phyloP scores from a whole-genome alignment of 2,113 vertebrate species.

The Pica pica region DNA sequence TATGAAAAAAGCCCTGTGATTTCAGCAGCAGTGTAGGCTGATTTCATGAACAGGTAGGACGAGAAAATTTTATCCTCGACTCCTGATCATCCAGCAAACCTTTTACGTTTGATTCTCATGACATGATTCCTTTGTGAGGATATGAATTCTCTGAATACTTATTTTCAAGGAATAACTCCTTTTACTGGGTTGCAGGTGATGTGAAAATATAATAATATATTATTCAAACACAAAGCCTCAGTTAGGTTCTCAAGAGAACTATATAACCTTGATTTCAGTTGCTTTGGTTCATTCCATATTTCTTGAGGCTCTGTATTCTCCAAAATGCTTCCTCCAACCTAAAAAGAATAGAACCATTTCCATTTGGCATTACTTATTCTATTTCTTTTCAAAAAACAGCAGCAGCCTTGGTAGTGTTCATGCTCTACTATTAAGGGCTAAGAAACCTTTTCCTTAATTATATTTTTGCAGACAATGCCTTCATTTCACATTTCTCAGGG shows the following conservation, averaged over 20 bases:
- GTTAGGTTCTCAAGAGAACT: not conserved
- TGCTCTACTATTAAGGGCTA: not conserved
- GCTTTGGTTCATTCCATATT: not conserved
- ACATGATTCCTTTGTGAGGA: not conserved
- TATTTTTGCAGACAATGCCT: conserved; percentile 12
- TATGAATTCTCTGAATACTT: conserved; percentile 4
- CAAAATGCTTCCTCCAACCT: not conserved
- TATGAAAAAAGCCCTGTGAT: not conserved
- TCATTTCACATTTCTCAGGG: conserved; percentile 33
- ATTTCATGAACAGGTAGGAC: not conserved
- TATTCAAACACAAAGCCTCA: not conserved
- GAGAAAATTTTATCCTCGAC: not conserved
- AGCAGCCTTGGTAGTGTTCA: not conserved
- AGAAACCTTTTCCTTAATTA: conserved; percentile 25
- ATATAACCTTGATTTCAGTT: not conserved
- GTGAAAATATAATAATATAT: conserved; percentile 26
- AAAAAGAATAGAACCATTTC: conserved; percentile 1
- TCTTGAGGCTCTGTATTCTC: not conserved
- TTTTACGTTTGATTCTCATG: not conserved
- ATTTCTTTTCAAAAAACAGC: not conserved
- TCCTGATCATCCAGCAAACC: not conserved
- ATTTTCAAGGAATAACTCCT: not conserved
- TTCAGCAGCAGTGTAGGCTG: not conserved
- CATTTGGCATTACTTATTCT: not conserved
- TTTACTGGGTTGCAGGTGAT: not conserved